A percentile compares a stretch with the other conserved stretches of the same genome.
Conservation (phyloP, 2,113 vertebrate species). For the Eidolon helvum region DNA sequence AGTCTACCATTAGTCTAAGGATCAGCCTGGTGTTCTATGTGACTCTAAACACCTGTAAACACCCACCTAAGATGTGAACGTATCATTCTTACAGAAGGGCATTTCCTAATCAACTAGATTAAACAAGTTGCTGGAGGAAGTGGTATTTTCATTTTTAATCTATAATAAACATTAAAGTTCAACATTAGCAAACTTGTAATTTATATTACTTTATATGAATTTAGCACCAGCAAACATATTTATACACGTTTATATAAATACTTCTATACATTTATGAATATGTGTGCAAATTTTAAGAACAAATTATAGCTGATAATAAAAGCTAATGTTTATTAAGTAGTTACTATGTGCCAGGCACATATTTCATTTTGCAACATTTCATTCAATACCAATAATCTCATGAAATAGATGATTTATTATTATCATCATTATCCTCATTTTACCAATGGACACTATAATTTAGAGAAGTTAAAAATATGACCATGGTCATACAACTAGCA, state of each 20-base stretch:
- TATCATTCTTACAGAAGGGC: constrained; percentile 13
- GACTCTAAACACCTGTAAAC: background rate
- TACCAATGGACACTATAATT: background rate
- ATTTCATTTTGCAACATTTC: no score
- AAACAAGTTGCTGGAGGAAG: constrained; percentile 26
- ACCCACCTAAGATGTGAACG: background rate
- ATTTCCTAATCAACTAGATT: constrained; percentile 47
- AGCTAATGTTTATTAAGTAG: background rate
- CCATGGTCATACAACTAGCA: background rate
- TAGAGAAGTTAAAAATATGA: background rate
- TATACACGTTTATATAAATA: background rate
- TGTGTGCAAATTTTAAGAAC: constrained; percentile 27
- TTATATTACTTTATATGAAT: constrained; percentile 47
- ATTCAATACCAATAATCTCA: background rate
- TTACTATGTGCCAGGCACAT: background rate
- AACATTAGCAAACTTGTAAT: constrained; percentile 41
- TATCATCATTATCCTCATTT: background rate
- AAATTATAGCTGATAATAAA: constrained; percentile 7
- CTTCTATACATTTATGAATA: constrained; percentile 26
- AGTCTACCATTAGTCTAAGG: background rate
- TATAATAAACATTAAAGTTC: constrained; percentile 59
- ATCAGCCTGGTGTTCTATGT: background rate
- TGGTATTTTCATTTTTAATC: constrained; percentile 56
- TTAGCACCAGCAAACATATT: constrained; percentile 20
- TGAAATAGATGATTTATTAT: background rate